Percentiles rank a stretch among this genome's conserved stretches.
These are phyloP conservation scores for Nymphalis urticae DNA, from an alignment of 2,888 invertebrate species.

Conservation along the genomic window DNA sequence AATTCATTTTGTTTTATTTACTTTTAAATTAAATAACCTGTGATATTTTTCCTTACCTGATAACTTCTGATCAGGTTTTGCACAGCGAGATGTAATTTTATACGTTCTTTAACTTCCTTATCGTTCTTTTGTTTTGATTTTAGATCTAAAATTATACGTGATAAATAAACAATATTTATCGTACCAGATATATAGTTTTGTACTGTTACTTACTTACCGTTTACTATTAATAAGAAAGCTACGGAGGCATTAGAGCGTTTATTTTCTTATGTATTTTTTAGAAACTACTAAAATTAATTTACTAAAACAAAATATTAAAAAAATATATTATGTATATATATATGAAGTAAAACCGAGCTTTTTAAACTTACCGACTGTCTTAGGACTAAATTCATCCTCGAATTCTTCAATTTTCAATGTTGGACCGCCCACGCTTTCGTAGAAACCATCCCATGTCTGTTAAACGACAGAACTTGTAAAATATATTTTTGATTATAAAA, in stretches of 20 bases:
- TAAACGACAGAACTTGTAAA: constrained; percentile 3
- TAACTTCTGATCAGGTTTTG: constrained; percentile 87
- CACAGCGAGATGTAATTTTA: constrained; percentile 83
- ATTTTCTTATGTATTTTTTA: too few species aligned
- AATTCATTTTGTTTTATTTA: neutral
- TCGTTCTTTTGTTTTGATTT: constrained; percentile 38
- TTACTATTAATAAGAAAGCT: too few species aligned
- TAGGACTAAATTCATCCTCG: constrained; percentile 65
- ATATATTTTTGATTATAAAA: neutral
- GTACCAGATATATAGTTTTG: too few species aligned
- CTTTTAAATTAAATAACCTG: neutral
- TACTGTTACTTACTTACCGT: too few species aligned
- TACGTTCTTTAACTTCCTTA: constrained; percentile 43
- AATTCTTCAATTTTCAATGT: constrained; percentile 66
- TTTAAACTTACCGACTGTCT: constrained; percentile 52
- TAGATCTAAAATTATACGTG: constrained; percentile 38
- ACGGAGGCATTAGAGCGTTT: too few species aligned
- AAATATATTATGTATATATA: too few species aligned
- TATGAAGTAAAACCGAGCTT: neutral
- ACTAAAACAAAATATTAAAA: neutral
- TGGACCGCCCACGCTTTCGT: constrained; percentile 61
- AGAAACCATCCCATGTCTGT: constrained; percentile 73
- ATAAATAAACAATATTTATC: neutral
- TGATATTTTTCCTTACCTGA: constrained; percentile 51
- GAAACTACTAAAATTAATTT: too few species aligned